Conservation (phyloP, 1,140 invertebrate genomes). For the Idris sp. region DNA sequence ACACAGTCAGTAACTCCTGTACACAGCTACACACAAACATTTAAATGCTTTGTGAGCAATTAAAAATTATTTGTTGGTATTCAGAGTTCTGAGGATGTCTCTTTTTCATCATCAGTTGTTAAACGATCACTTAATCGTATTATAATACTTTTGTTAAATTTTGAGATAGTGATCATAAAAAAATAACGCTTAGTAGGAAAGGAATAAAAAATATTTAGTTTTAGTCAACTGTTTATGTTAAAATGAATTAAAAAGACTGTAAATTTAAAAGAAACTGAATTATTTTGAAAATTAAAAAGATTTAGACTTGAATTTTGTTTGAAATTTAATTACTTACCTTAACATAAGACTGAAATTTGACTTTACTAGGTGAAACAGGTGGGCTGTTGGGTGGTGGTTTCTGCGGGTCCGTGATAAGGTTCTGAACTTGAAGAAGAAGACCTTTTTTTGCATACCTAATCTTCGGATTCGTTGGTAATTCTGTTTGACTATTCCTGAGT, state of each 20-base stretch:
- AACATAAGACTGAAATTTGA: slow-evolving; percentile 76
- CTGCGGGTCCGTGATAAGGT: slow-evolving; percentile 63
- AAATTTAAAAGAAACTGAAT: too few relatives aligned
- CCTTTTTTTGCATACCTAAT: slow-evolving; percentile 68
- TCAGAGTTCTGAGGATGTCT: slow-evolving; percentile 16
- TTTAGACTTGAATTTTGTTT: neutral
- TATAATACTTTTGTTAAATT: too few relatives aligned
- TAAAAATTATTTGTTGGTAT: slow-evolving; percentile 33
- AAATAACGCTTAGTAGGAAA: too few relatives aligned
- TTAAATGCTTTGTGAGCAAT: slow-evolving; percentile 48
- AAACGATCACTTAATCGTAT: neutral
- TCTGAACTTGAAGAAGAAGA: slow-evolving; percentile 70
- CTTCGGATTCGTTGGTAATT: slow-evolving; percentile 59
- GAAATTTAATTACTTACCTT: slow-evolving; percentile 67
- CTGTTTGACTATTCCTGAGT: slow-evolving; percentile 66
- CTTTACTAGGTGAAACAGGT: slow-evolving; percentile 76
- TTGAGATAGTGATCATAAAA: too few relatives aligned
- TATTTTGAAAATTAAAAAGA: too few relatives aligned
- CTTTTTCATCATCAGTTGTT: too few relatives aligned
- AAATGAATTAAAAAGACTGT: too few relatives aligned
- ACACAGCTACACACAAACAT: slow-evolving; percentile 28
- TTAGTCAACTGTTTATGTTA: too few relatives aligned
- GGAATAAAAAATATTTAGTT: too few relatives aligned
- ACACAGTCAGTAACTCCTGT: slow-evolving; percentile 54
- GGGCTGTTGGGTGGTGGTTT: slow-evolving; percentile 69